Evolutionary conservation across 2,888 invertebrate species (phyloP).

Genomic region (Oscheius sp.): DNA sequence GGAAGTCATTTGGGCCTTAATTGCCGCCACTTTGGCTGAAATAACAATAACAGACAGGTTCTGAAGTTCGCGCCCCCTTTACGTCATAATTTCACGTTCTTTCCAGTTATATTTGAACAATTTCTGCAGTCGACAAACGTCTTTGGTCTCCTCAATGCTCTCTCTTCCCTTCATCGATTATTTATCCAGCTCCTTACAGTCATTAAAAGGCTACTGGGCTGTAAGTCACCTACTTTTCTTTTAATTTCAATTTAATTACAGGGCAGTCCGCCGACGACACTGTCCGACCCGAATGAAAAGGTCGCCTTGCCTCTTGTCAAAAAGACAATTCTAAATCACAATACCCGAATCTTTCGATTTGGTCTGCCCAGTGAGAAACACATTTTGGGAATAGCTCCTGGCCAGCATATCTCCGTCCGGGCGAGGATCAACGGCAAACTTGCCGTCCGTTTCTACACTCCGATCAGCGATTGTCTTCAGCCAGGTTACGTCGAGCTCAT

Average conservation of each 20-base stretch:
- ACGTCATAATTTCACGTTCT: background rate
- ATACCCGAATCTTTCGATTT: conserved; percentile 91
- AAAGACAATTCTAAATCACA: conserved; percentile 83
- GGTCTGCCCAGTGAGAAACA: conserved; percentile 88
- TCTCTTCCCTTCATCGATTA: background rate
- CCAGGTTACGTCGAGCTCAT: conserved; percentile 91
- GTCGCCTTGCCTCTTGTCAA: conserved; percentile 88
- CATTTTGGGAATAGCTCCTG: conserved; percentile 84
- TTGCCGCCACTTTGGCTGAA: too few species aligned
- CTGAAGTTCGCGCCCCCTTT: background rate
- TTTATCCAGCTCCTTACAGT: background rate
- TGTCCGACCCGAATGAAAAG: conserved; percentile 64
- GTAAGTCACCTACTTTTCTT: background rate
- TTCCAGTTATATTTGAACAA: background rate
- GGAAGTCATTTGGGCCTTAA: too few species aligned
- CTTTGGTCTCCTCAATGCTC: background rate
- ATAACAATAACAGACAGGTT: too few species aligned
- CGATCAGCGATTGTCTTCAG: conserved; percentile 93
- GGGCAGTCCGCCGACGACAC: conserved; percentile 40
- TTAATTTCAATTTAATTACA: background rate
- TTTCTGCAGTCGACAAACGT: background rate
- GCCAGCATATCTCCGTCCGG: conserved; percentile 95
- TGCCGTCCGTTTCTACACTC: conserved; percentile 94
- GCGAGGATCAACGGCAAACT: conserved; percentile 88
- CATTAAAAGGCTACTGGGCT: background rate